These are phyloP conservation scores for Phortica okadai DNA, from an alignment of 2,888 invertebrate genomes.

Conservation along the genomic window DNA sequence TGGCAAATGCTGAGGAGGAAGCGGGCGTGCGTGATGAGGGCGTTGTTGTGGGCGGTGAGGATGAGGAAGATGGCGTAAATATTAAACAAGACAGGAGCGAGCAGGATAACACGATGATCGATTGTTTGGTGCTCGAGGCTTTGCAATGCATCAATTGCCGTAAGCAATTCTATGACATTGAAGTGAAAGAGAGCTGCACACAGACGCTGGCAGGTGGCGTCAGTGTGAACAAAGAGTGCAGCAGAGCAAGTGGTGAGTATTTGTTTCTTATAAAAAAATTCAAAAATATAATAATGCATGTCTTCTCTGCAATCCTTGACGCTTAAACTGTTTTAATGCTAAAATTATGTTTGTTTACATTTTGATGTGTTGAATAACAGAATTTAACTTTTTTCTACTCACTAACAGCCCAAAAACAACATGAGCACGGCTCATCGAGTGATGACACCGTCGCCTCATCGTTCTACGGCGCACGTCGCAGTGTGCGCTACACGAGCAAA, in stretches of 20 bases:
- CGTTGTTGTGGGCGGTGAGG: slow-evolving; percentile 57
- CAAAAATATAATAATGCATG: neutral
- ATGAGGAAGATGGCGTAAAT: slow-evolving; percentile 46
- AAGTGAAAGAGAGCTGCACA: slow-evolving; percentile 69
- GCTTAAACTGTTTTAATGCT: neutral
- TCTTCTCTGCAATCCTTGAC: neutral
- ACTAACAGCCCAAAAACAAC: slow-evolving; percentile 2
- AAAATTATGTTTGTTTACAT: neutral
- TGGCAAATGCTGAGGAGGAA: slow-evolving; percentile 55
- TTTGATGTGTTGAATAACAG: slow-evolving; percentile 41
- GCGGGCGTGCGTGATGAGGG: slow-evolving; percentile 59
- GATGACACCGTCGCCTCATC: slow-evolving; percentile 76
- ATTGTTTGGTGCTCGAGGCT: slow-evolving; percentile 72
- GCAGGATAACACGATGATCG: slow-evolving; percentile 44
- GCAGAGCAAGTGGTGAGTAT: slow-evolving; percentile 64
- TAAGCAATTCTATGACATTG: slow-evolving; percentile 75
- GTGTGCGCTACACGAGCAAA: slow-evolving; percentile 76
- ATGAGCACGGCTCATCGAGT: slow-evolving; percentile 74
- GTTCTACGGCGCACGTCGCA: slow-evolving; percentile 75
- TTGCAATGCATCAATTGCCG: slow-evolving; percentile 76
- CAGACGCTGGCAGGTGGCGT: slow-evolving; percentile 57
- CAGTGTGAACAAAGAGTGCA: slow-evolving; percentile 53
- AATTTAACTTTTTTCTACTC: neutral
- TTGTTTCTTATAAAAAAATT: neutral
- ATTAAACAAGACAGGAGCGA: slow-evolving; percentile 36